Conservation (phyloP, 1,140 invertebrate species). For the Oncopodura yosiiana region DNA sequence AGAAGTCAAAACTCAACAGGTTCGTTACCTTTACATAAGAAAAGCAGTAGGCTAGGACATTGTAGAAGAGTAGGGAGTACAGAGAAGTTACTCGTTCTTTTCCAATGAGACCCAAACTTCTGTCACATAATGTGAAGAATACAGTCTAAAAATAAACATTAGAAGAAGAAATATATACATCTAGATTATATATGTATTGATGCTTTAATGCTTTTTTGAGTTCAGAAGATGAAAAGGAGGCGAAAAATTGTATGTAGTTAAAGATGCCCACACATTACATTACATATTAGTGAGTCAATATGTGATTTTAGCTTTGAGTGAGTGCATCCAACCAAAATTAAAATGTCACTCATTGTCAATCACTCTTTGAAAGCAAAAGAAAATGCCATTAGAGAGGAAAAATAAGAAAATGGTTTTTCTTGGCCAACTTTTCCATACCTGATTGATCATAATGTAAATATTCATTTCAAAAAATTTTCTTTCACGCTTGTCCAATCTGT, state of each 20-base stretch:
- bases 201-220: too few relatives aligned
- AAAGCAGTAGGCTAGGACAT: slow-evolving; percentile 64
- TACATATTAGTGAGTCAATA: too few relatives aligned
- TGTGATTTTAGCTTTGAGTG: neutral
- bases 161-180: slow-evolving; percentile 4
- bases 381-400: neutral
- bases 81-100: slow-evolving; percentile 53
- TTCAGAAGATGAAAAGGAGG: too few relatives aligned
- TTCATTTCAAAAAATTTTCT: slow-evolving; percentile 21
- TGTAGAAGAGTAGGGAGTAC: slow-evolving; percentile 70
- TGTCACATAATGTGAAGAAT: slow-evolving; percentile 61
- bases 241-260: too few relatives aligned
- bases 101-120: slow-evolving; percentile 47
- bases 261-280: too few relatives aligned
- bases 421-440: neutral
- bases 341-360: neutral
- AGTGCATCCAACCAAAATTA: neutral
- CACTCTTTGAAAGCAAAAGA: neutral
- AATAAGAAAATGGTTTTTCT: neutral
- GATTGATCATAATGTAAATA: slow-evolving; percentile 21
- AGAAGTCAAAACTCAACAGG: too few relatives aligned
- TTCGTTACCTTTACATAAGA: slow-evolving; percentile 51
- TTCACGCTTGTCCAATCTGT: slow-evolving; percentile 23
- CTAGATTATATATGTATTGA: too few relatives aligned
- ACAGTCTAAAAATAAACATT: slow-evolving; percentile 49